Evolutionary conservation across 2,888 invertebrate genomes (phyloP), one percentile per base, ranked within the genome.

Genomic region (Bombylius discolor): DNA sequence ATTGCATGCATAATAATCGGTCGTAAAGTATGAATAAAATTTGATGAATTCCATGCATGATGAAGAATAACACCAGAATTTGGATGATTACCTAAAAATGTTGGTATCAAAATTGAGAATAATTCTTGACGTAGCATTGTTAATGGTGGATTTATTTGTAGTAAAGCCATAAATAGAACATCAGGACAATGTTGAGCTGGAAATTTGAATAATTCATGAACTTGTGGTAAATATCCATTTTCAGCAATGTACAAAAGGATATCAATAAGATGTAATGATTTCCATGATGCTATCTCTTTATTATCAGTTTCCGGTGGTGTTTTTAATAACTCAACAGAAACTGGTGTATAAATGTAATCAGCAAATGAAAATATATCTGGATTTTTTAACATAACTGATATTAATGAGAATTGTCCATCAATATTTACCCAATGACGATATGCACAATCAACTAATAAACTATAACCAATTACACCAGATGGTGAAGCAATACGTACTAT

Each of bases 1-100:
- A 98, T 97, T 3, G 94, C 85, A 66, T 93, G 91, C 89, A 96
- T 94, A 59, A 98, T 87, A 57, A 89, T 83, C 4, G 86, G 83
- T 62, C 89, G 87, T 53, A 90, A 80, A 54, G 81, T 79, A 46
- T 78, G 74, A 61, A 77, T 81, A 23, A 78, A 80, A 63, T 82
- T 83, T 66, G 85, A 87, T 53, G 85, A 82, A 70, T 93, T 91
- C 98, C 98, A 99, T 5, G 94, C 94, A 69, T 93, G 90, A 73
- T 97, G 95, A 55, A 99, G 77, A 60, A 99, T 90, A n/a, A 92
- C 89, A 34, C 89, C 93, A 0, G 96, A 92, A 74, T 99, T 99
- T 0, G 94, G 92, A 77, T 98, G 97, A 75, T 92, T 95, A 45
- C 89, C 88, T 56, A 98, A 78, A 75, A 99, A 97, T 63, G 94